Evolutionary conservation across 1,140 invertebrate species (phyloP).

Genomic region (Meloidogyne hapla): DNA sequence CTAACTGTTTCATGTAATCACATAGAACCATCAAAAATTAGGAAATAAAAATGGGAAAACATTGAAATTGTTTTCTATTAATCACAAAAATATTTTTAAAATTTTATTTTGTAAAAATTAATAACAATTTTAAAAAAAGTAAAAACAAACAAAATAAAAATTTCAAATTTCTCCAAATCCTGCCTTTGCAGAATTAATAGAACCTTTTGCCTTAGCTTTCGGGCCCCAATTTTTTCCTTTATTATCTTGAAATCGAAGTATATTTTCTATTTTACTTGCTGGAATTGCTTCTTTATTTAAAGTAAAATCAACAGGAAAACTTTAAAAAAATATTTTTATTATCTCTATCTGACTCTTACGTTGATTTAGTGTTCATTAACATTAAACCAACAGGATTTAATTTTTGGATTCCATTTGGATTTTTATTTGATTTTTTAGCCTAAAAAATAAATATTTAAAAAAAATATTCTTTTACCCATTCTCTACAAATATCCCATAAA

Average conservation of each 20-base stretch:
- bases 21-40: too few relatives aligned
- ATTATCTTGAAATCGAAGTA: slow-evolving; percentile 61
- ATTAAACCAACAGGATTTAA: slow-evolving; percentile 1
- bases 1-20: too few relatives aligned
- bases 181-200: slow-evolving; percentile 56
- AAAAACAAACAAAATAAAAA: too few relatives aligned
- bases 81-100: too few relatives aligned
- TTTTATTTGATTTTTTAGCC: neutral
- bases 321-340: slow-evolving; percentile 38
- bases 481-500: slow-evolving; percentile 74
- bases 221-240: slow-evolving; percentile 64
- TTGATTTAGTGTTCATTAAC: neutral
- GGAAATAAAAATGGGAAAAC: too few relatives aligned
- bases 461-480: slow-evolving; percentile 1
- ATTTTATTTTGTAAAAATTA: neutral
- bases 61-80: too few relatives aligned
- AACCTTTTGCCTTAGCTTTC: slow-evolving; percentile 61
- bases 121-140: too few relatives aligned
- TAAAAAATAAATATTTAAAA: neutral
- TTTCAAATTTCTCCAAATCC: slow-evolving; percentile 14
- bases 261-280: slow-evolving; percentile 40
- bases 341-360: neutral
- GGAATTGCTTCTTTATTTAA: slow-evolving; percentile 45
- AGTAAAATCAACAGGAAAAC: slow-evolving; percentile 48
- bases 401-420: neutral